phyloP scores from a whole-genome alignment of 2,888 invertebrate species.

The Diarsia dahlii region DNA sequence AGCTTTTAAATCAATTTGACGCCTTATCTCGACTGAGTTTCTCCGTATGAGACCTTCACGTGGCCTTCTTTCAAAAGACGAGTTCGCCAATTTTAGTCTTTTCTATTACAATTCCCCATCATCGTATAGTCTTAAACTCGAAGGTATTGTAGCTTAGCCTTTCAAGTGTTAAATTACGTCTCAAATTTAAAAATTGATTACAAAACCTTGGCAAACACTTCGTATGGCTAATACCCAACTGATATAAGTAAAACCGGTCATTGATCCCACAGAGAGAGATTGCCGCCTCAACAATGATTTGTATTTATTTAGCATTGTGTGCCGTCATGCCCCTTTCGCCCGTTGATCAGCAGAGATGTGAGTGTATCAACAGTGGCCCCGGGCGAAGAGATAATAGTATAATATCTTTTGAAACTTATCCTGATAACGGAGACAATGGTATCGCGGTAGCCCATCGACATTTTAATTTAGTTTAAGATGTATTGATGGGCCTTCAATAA shows the following conservation, averaged over 20 bases:
- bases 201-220: constrained; percentile 28
- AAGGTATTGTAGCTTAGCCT: too few species aligned
- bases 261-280: constrained; percentile 52
- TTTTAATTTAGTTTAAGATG: constrained; percentile 45
- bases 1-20: too few species aligned
- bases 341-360: constrained; percentile 31
- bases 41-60: too few species aligned
- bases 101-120: too few species aligned
- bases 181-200: too few species aligned
- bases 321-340: constrained; percentile 59
- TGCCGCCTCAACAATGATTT: constrained; percentile 63
- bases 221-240: constrained; percentile 52
- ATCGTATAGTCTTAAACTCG: too few species aligned
- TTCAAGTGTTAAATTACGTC: too few species aligned
- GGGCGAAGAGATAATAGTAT: constrained; percentile 51
- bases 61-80: too few species aligned
- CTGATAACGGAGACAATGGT: constrained; percentile 59
- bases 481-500: constrained; percentile 29
- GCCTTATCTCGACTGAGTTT: too few species aligned
- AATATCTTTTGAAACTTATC: constrained; percentile 59
- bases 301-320: constrained; percentile 66
- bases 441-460: constrained; percentile 52
- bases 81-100: too few species aligned
- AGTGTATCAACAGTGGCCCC: constrained; percentile 48
- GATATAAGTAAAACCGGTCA: constrained; percentile 55